These are phyloP conservation scores for Cheiracanthium punctorium DNA, from an alignment of 2,888 invertebrate genomes.

Conservation along the genomic window DNA sequence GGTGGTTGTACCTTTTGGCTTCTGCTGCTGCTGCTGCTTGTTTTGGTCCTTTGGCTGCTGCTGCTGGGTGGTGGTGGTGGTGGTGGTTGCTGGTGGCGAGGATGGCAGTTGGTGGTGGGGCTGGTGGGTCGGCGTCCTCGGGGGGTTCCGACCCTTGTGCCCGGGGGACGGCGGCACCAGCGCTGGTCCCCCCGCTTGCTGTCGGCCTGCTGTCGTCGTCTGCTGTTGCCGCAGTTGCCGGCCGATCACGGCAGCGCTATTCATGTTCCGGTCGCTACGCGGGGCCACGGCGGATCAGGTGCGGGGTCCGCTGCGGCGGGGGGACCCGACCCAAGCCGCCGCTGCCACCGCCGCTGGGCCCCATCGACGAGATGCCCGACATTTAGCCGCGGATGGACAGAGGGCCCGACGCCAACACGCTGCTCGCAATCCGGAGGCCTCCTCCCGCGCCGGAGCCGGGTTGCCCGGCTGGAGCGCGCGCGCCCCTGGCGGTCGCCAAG, in stretches of 20 bases:
- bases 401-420: constrained; percentile 59
- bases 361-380: constrained; percentile 52
- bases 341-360: constrained; percentile 48
- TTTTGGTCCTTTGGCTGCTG: constrained; percentile 39
- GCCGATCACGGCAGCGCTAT: constrained; percentile 73
- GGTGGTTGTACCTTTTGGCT: constrained; percentile 59
- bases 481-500: constrained; percentile 1
- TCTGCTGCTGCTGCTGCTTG: constrained; percentile 45
- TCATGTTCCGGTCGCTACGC: constrained; percentile 69
- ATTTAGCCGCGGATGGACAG: constrained; percentile 40
- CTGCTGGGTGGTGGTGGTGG: constrained; percentile 11
- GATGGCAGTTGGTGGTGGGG: constrained; percentile 54
- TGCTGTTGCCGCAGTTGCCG: constrained; percentile 73
- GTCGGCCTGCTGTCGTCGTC: constrained; percentile 68
- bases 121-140: constrained; percentile 72
- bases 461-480: neutral
- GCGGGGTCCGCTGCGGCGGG: constrained; percentile 48
- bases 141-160: constrained; percentile 68
- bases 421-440: too few species aligned
- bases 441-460: neutral
- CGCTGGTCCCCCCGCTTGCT: constrained; percentile 70
- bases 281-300: constrained; percentile 28
- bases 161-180: constrained; percentile 41
- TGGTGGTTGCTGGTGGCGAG: constrained; percentile 39
- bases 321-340: constrained; percentile 54